Base-by-base conservation (phyloP, 1,140 invertebrate species). In the Platyura marginata region DNA sequence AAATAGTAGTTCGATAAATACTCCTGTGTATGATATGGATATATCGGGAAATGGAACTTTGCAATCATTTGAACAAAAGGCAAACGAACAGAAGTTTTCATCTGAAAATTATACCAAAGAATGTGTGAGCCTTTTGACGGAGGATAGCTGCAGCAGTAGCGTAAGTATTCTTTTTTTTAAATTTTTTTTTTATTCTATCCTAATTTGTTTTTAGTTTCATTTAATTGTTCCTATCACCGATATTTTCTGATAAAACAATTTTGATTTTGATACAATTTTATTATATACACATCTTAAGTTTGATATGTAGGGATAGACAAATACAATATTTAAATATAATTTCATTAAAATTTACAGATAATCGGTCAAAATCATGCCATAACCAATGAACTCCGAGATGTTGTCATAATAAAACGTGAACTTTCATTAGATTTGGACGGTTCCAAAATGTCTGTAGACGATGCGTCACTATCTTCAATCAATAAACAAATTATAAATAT, bases 1-100 rank as follows among this genome's bases (percentile, higher is more conserved):
- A 39, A 56, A 57, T 43, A 61, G 59, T 41, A 58, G 54, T 21
- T 52, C 59, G 2, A 50, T 59, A 10, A 61, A 52, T 45, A 61
- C 58, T 3, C 58, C 58, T 13, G 53, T 57, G 21, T 59, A 56
- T 46, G 59, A 61, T 38, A 51, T 61, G 51, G 58, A 61, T 39
- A 54, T 58, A 18, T 57, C 15, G 47, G n/a, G n/a, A n/a, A n/a
- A n/a, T n/a, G 60, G 56, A 2, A 16, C 15, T 46, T 43, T 4
- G 54, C 53, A 15, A 13, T 15, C 13, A 3, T 34, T 34, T 34
- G 32, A 34, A n/a, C 32, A 34, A 34, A 11, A 15, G 3, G 16
- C 16, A 15, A 34, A 13, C 16, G 32, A 34, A 34, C 3, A n/a
- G 3, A 34, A 34, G 32, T 4, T 11, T 6, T 34, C 16, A 13